These are phyloP conservation scores for Eriocheir sinensis DNA, from an alignment of 1,140 invertebrate species.

Conservation along the genomic window DNA sequence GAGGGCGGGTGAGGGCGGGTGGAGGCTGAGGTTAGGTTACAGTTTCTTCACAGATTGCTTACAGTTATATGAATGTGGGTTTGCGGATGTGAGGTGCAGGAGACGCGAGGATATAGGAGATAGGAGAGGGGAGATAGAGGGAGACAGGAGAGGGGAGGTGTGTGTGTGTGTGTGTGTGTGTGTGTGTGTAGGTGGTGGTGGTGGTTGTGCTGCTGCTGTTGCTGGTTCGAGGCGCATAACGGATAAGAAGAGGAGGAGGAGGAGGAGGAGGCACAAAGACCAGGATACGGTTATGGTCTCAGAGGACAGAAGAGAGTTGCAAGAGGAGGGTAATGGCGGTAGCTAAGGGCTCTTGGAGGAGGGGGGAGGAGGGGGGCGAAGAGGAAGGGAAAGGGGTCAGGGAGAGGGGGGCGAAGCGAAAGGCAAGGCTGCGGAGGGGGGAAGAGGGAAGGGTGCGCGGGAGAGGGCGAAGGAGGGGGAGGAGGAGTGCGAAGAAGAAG, in stretches of 20 bases:
- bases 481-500: neutral
- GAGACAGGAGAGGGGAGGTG: neutral
- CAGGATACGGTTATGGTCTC: constrained; percentile 13
- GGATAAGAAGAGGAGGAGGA: constrained; percentile 20
- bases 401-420: neutral
- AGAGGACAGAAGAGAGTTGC: constrained; percentile 3
- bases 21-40: neutral
- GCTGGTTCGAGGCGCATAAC: neutral
- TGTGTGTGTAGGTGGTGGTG: neutral
- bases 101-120: no score
- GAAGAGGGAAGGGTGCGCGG: neutral
- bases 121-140: constrained; percentile 17
- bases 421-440: no score
- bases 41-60: no score
- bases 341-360: neutral
- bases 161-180: neutral
- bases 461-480: neutral
- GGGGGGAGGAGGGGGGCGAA: neutral
- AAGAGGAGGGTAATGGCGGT: neutral
- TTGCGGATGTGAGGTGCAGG: neutral
- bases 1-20: neutral
- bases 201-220: neutral
- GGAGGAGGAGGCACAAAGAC: constrained; percentile 10
- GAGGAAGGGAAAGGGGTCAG: neutral
- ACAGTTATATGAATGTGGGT: neutral